Evolutionary conservation across 1,140 invertebrate genomes (phyloP), one percentile per base, ranked within the genome.

Genomic region (Meloidogyne floridensis): DNA sequence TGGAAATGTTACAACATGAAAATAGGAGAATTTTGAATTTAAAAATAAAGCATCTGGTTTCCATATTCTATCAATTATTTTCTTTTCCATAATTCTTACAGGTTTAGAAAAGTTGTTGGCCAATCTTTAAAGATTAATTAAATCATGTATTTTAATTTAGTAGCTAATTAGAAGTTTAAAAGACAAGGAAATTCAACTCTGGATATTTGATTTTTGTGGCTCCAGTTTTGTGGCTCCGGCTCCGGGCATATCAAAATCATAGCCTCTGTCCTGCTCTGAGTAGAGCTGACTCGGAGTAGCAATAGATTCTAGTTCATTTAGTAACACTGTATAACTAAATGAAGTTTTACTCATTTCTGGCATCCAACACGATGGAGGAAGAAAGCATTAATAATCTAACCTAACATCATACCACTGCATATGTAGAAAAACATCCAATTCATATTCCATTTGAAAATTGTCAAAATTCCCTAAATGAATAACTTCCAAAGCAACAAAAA

Each of bases 21-120:
- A 89, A 82, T 87, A 89, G 0, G 88, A 89, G 75, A 87, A 85
- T 83, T 87, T 87, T 47, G 86, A 87, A 73, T 87, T 87, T 18
- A 85, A 81, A 75, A 87, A 87, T 59, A 85, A 87, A 0, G 89
- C 87, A 83, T 89, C 88, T 9, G 88, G 88, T 75, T 86, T 75
- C 87, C 89, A 89, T 15, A 90, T 87, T 59, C 77, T 78, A 54
- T 89, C 88, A 13, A 89, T 73, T 9, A 90, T 85, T 42, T 83
- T 32, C 54, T 86, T 85, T 73, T 89, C 88, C n/a, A 85, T 72
- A 15, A 89, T 84, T 80, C 89, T 18, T 32, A 89, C 86, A 51
- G 88, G 88, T 69, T 87, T 86, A 7, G 86, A 74, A 76, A 87
- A 89, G 53, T 89, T 90, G 84, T 89, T 90, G 3, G 87, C 87